Evolutionary conservation across 23 tunicate genomes (phyloP), one percentile per base, ranked within the genome.

Genomic region (Botrylloides violaceus): DNA sequence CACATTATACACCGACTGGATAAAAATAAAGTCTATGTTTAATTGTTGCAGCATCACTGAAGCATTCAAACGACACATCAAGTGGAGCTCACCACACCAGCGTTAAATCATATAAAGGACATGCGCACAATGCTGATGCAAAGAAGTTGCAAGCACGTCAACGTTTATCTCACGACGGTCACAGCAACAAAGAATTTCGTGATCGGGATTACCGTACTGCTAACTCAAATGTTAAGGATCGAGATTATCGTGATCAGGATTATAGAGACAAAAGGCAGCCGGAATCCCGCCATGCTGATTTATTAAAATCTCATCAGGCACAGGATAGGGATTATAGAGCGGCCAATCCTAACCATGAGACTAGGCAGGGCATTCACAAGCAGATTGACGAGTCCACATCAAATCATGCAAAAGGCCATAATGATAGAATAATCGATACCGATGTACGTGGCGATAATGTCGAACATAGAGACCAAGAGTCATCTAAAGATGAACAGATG

Each of bases 221-320:
- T 27, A 58, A 59, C 32, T 20, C 82, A 1, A 35, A 61, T 2
- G 74, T 43, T 3, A 61, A 71, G 18, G 86, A 87, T 70, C 86
- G 80, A 29, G 95, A 87, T 71, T 87, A 87, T 43, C 78, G 84
- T 27, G 95, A 87, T 43, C 64, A 80, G 19, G 95, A 87, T 55
- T 87, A 87, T 74, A 75, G 95, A 37, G 84, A 74, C 59, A 43
- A 36, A 31, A 18, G 34, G 18, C 5, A 43, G 23, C 29, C 61
- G 47, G 21, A 24, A 29, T 18, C 48, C 7, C 31, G 76, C 49
- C 25, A 68, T 29, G 50, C 20, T n/a, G 53, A 60, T 57, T 61
- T 19, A 48, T 36, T 31, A 34, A 26, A 26, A 38, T 2, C 23
- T 47, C 4, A n/a, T n/a, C n/a, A n/a, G n/a, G n/a, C 37, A 7